Conservation (phyloP, 2,797 vertebrate species). For the Centropyge bicolor region DNA sequence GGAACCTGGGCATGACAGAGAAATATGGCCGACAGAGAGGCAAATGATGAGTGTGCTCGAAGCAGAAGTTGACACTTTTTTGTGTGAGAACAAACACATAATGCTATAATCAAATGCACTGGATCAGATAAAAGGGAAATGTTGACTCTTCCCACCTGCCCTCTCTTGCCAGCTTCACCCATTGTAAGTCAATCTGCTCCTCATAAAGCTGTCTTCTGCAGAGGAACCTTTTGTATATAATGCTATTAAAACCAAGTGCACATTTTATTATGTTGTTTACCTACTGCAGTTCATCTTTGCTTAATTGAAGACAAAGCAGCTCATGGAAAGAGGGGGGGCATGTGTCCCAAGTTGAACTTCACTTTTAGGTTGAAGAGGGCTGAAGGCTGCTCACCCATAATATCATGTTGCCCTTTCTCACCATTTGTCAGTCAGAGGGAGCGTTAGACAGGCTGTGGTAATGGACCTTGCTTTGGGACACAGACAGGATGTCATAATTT, state of each 20-base stretch:
- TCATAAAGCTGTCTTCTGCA: constrained; percentile 74
- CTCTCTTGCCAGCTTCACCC: constrained; percentile 17
- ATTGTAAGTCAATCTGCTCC: constrained; percentile 43
- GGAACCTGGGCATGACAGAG: constrained; percentile 47
- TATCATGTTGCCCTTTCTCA: constrained; percentile 51
- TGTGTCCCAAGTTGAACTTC: constrained; percentile 28
- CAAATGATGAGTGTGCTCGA: constrained; percentile 31
- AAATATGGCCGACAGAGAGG: constrained; percentile 22
- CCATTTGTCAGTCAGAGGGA: constrained; percentile 24
- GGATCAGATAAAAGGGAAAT: constrained; percentile 60
- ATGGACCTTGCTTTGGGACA: constrained; percentile 37
- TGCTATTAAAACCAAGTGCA: constrained; percentile 18
- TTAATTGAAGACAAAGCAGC: constrained; percentile 18
- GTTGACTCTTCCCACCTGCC: constrained; percentile 76
- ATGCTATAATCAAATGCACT: constrained; percentile 26
- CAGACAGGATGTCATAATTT: constrained; percentile 32
- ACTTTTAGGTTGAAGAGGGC: constrained; percentile 19
- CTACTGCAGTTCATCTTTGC: not conserved
- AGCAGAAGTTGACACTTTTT: constrained; percentile 73
- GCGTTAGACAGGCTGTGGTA: constrained; percentile 2
- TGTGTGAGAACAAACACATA: constrained; percentile 60
- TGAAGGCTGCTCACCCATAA: constrained; percentile 13
- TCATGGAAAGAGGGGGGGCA: constrained; percentile 21
- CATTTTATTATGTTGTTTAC: constrained; percentile 46
- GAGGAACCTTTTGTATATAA: constrained; percentile 56